Evolutionary conservation across 2,113 vertebrate genomes (phyloP).

Genomic region (Melanerpes aurifrons): DNA sequence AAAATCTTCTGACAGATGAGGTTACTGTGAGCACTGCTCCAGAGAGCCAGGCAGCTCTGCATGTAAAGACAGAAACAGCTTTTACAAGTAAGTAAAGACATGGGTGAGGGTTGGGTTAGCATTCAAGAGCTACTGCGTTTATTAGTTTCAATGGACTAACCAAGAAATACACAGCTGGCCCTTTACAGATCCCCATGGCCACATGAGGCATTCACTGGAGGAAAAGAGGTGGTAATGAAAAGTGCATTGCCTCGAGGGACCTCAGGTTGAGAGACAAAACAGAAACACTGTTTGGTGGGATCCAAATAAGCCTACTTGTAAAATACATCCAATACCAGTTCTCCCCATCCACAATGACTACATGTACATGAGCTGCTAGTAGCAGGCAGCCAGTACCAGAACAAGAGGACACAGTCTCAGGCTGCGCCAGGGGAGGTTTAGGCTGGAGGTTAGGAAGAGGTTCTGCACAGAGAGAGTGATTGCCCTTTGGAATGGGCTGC

Average conservation of each 20-base stretch:
- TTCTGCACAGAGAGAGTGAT: no score
- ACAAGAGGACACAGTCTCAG: no score
- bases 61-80: background rate
- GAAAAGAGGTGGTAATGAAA: background rate
- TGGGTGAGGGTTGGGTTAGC: background rate
- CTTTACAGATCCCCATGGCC: background rate
- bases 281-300: background rate
- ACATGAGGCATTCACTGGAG: background rate
- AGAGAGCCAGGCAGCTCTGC: background rate
- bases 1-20: constrained; percentile 30
- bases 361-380: background rate
- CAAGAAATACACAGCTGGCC: background rate
- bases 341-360: background rate
- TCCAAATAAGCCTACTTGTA: background rate
- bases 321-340: background rate
- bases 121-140: background rate
- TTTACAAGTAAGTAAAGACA: constrained; percentile 7
- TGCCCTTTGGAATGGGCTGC: no score
- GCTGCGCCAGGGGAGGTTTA: no score
- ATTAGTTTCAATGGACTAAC: background rate
- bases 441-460: no score
- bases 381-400: no score
- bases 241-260: background rate
- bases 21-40: constrained; percentile 1
- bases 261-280: background rate